Base-by-base conservation (phyloP, 2,888 invertebrate genomes). In the Mallateleia sp. region DNA sequence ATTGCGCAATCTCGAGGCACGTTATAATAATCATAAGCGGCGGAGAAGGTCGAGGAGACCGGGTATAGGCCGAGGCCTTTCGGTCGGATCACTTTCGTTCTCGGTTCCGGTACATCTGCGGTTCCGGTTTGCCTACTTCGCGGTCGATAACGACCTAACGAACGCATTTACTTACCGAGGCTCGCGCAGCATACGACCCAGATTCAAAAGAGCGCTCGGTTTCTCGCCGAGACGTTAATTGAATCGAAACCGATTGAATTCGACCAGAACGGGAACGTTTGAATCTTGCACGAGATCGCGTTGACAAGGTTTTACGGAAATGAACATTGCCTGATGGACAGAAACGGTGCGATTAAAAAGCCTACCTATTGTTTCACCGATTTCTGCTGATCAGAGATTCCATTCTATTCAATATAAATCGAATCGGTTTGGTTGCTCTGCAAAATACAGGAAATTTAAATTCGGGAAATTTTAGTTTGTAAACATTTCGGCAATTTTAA, bases 91-190 rank as follows among this genome's bases (percentile, higher is more conserved):
- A 93, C 93, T 93, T 93, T 93, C 93, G 87, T 91, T 93, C 89
- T 92, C 92, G 87, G 90, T 93, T 93, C 92, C 93, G 92, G 91
- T 91, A 92, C 92, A 90, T 90, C 90, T 91, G 92, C 91, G 89
- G 47, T 85, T 77, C 69, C 84, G 90, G 67, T 56, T 84, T 34
- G 87, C 87, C 87, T 71, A 92, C 89, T 91, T 91, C 85, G 91
- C 86, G 89, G 91, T 91, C 90, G 89, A 81, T 81, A 81, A 74
- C 66, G 58, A 64, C 71, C 71, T 45, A 54, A 69, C 85, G 82
- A 62, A 56, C 47, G 62, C 82, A 56, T 74, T 42, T 85, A 58
- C 79, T 67, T 81, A 74, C 67, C 77, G 50, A 22, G 66, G 24
- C 42, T 42, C 34, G 38, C 24, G 18, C 71, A 24, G 22, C 52